phyloP scores from a whole-genome alignment of 2,797 vertebrate species.

The Rallus crepitans region DNA sequence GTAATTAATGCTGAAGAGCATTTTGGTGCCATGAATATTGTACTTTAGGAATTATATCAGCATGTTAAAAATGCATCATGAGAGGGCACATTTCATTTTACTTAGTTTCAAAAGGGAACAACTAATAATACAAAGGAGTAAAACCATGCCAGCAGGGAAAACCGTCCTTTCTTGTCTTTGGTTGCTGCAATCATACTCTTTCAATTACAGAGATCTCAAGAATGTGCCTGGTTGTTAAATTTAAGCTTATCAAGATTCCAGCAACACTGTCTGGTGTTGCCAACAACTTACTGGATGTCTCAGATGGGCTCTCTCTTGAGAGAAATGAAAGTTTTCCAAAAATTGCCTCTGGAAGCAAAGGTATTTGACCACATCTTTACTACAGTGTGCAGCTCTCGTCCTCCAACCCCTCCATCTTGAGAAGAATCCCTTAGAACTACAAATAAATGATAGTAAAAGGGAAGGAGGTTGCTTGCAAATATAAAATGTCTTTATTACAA shows the following conservation, averaged over 20 bases:
- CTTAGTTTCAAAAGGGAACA: constrained; percentile 27
- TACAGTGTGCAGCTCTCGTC: neutral
- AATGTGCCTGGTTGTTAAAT: neutral
- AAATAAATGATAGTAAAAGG: neutral
- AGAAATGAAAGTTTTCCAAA: neutral
- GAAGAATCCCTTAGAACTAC: neutral
- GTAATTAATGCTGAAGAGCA: constrained; percentile 61
- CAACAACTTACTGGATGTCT: neutral
- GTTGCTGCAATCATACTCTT: neutral
- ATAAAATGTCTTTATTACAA: neutral
- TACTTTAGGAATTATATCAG: constrained; percentile 65
- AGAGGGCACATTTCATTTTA: constrained; percentile 53
- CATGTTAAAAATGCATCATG: constrained; percentile 61
- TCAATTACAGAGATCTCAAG: neutral
- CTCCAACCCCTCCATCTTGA: neutral
- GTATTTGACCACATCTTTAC: neutral
- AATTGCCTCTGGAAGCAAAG: neutral
- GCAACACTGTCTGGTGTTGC: neutral
- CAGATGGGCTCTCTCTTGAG: rapidly evolving
- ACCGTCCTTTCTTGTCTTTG: constrained; percentile 12
- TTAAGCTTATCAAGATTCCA: constrained; percentile 6
- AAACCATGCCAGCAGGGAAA: constrained; percentile 20
- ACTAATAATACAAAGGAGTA: constrained; percentile 34
- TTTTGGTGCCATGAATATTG: constrained; percentile 65
- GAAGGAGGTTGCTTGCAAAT: neutral